Percentiles rank a stretch among this genome's conserved stretches.
Evolutionary conservation across 1,140 invertebrate genomes (phyloP).

Genomic region (Doryteuthis pealeii): DNA sequence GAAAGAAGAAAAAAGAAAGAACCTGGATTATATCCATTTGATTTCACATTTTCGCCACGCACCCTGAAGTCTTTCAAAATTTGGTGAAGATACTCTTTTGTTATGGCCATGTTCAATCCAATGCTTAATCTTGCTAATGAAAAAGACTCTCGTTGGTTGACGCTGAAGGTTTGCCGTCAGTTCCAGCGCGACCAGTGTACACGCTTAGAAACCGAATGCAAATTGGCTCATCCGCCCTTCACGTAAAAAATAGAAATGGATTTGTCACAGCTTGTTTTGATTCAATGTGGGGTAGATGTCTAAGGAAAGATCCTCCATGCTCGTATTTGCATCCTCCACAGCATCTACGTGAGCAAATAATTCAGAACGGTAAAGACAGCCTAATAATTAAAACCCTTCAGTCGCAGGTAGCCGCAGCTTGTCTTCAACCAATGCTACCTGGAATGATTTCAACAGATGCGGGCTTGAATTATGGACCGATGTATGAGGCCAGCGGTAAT

Average conservation of each 20-base stretch:
- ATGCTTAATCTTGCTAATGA: conserved; percentile 66
- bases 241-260: conserved; percentile 99
- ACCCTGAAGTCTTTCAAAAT: conserved; percentile 35
- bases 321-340: conserved; percentile 99
- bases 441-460: conserved; percentile 43
- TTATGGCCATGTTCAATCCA: conserved; percentile 83
- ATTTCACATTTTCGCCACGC: conserved; percentile 2
- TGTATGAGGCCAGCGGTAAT: too few relatives aligned
- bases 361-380: conserved; percentile 99
- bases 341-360: conserved; percentile 98
- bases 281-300: conserved; percentile 98
- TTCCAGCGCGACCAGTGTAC: conserved; percentile 99
- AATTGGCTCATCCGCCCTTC: conserved; percentile 98
- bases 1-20: conserved; percentile 17
- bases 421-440: conserved; percentile 35
- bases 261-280: conserved; percentile 99
- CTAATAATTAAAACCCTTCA: conserved; percentile 74
- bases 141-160: conserved; percentile 99
- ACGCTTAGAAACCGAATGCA: conserved; percentile 97
- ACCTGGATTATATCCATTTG: conserved; percentile 24
- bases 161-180: conserved; percentile 98
- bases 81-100: conserved; percentile 49
- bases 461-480: too few relatives aligned
- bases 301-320: conserved; percentile 99
- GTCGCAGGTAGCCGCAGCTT: conserved; percentile 45